Evolutionary conservation across 2,888 invertebrate genomes (phyloP).

Genomic region (Macrophya alboannulata): DNA sequence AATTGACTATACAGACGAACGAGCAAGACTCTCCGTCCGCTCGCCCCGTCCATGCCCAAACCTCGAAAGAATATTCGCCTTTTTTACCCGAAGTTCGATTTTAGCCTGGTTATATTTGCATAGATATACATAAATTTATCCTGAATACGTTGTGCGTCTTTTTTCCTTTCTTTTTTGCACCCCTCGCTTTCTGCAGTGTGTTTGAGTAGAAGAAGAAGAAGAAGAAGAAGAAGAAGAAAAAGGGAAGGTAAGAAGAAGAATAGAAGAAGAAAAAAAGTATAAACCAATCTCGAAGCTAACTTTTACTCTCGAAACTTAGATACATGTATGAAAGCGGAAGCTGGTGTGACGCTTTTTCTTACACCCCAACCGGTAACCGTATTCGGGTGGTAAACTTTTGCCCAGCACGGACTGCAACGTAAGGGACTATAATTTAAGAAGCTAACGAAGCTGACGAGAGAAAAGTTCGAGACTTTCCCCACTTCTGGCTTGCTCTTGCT

Average conservation of each 20-base stretch:
- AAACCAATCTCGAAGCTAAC: neutral
- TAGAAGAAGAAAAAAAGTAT: neutral
- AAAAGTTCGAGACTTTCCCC: slow-evolving; percentile 14
- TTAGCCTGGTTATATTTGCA: slow-evolving; percentile 2
- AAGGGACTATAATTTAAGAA: slow-evolving; percentile 42
- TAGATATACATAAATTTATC: slow-evolving; percentile 38
- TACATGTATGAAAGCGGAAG: slow-evolving; percentile 9
- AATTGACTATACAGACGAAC: slow-evolving; percentile 25
- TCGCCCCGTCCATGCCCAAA: neutral
- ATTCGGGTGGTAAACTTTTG: slow-evolving; percentile 45
- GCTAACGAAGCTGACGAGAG: slow-evolving; percentile 49
- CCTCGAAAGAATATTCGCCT: neutral
- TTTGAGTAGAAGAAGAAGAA: neutral
- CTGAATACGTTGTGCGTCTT: neutral
- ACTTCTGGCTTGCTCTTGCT: slow-evolving; percentile 3
- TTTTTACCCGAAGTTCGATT: slow-evolving; percentile 23
- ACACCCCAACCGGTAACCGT: neutral
- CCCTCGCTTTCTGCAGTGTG: neutral
- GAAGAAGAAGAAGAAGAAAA: neutral
- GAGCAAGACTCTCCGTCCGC: neutral
- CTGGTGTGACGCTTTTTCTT: neutral
- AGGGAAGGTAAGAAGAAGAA: too few relatives aligned
- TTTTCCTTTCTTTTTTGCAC: neutral
- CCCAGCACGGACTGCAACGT: slow-evolving; percentile 32
- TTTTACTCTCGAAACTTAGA: slow-evolving; percentile 3